Evolutionary conservation across 2,113 vertebrate genomes (phyloP).

Genomic region (Chlamydotis undulata): DNA sequence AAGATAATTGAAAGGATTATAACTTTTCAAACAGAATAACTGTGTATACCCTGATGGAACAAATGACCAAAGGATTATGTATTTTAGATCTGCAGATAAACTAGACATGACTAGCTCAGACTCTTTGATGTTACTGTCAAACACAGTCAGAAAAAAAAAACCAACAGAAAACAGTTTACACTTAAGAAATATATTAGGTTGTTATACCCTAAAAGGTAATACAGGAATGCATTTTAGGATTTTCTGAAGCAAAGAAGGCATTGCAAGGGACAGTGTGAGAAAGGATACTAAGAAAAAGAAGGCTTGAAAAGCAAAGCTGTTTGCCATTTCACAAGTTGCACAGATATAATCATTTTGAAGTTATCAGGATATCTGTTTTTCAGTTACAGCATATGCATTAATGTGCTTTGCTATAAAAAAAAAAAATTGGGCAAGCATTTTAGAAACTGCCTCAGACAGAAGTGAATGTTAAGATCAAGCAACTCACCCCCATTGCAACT

Average conservation of each 20-base stretch:
- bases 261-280: not conserved
- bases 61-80: not conserved
- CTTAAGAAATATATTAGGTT: not conserved
- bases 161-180: not conserved
- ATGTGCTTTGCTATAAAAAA: not conserved
- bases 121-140: not conserved
- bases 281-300: not conserved
- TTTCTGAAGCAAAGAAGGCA: not conserved
- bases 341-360: not conserved
- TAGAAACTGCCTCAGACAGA: not conserved
- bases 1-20: not conserved
- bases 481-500: not conserved
- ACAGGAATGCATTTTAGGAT: not conserved
- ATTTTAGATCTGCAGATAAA: not conserved
- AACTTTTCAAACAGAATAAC: not conserved
- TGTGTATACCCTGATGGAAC: not conserved
- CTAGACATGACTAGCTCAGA: not conserved
- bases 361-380: not conserved
- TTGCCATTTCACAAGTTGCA: not conserved
- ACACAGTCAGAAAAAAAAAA: not conserved
- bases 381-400: not conserved
- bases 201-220: not conserved
- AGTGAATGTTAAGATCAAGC: not conserved
- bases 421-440: not conserved
- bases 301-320: not conserved